Conservation (phyloP, 92 coral and sea anemone genomes). For the Epizoanthus fatuus region DNA sequence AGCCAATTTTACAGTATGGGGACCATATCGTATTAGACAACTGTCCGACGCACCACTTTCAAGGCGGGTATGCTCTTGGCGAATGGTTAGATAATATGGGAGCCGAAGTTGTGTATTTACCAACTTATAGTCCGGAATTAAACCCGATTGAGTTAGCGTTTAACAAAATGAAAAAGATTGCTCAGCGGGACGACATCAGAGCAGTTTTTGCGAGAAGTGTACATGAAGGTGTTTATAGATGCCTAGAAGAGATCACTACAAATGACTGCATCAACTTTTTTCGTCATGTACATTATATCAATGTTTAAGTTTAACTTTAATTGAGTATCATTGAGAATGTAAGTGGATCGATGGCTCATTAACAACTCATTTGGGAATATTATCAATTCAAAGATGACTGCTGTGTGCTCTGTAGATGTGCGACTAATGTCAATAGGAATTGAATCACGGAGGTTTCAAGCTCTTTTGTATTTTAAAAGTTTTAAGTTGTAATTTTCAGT, state of each 20-base stretch:
- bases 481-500: no score
- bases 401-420: no score
- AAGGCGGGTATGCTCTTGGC: slow-evolving; percentile 48
- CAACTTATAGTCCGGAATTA: slow-evolving; percentile 39
- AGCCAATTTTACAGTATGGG: slow-evolving; percentile 51
- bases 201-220: slow-evolving; percentile 13
- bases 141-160: slow-evolving; percentile 41
- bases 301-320: no score
- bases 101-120: slow-evolving; percentile 35
- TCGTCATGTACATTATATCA: slow-evolving; percentile 4
- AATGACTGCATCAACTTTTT: slow-evolving; percentile 8
- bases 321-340: no score
- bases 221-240: slow-evolving; percentile 16
- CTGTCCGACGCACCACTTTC: slow-evolving; percentile 39
- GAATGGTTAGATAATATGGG: slow-evolving; percentile 45
- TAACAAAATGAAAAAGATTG: slow-evolving; percentile 37
- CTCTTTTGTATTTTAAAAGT: no score
- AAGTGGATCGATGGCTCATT: no score
- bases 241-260: slow-evolving; percentile 12
- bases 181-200: slow-evolving; percentile 3
- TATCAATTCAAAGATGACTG: no score
- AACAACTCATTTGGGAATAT: no score
- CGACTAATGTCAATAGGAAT: no score
- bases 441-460: no score
- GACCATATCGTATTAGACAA: slow-evolving; percentile 49